Base-by-base conservation (phyloP, 2,888 invertebrate genomes). In the Rutpela maculata region DNA sequence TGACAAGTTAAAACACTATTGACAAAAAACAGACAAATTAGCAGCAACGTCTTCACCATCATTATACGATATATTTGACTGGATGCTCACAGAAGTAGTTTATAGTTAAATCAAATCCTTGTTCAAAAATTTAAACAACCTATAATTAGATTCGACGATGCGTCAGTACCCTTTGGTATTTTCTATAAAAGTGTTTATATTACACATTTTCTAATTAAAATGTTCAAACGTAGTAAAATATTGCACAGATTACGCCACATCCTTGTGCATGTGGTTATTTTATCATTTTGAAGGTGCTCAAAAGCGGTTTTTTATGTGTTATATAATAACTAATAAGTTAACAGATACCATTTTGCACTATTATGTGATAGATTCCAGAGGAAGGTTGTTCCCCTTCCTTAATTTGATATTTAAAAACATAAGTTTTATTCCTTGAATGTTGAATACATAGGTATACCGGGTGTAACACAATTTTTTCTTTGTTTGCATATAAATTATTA, bases 131-230 rank as follows among this genome's bases (percentile, higher is more conserved):
- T 72, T 63, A 56, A 65, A 65, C 63, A 63, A 63, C 56, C 63
- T 72, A 72, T 50, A 55, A 56, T 18, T 72, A 72, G 72, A 15
- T 22, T 55, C 63, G n/a, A 35, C 31, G 35, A 12, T 72, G 72
- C 72, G 72, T 72, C 72, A 72, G 65, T 43, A 31, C 26, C 63
- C 68, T 56, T 57, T 57, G 62, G 71, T 50, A 62, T 63, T 71
- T 71, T 71, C 26, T 71, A 26, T 50, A 38, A 63, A 60, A 71
- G 26, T 71, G 71, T 71, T 71, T 71, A 71, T 60, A 50, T 71
- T 62, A 71, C 38, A 57, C 31, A 35, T 15, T 57, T 43, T 60
- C 7, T 43, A 43, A 43, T 1, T 50, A n/a, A 50, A 50, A 35
- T 62, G 17, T 17, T 62, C 9, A 35, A 62, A 62, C 62, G 62